Base-by-base conservation (phyloP, 2,888 invertebrate species). In the Thecocarcelia acutangulata region DNA sequence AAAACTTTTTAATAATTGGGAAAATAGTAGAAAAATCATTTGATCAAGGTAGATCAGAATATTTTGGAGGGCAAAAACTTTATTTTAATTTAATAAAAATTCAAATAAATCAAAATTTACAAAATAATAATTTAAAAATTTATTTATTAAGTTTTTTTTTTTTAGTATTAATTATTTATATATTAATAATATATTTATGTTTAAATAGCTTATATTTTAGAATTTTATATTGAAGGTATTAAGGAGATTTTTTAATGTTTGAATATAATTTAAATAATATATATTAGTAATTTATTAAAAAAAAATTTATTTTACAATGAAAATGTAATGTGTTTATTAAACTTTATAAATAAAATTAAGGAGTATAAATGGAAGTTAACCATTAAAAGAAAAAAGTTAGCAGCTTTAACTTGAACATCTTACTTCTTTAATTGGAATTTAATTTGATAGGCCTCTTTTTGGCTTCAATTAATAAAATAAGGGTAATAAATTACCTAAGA, bases 301-400 rank as follows among this genome's bases (percentile, higher is more conserved):
- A 84, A 66, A 87, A 92, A 92, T 33, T 93, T 91, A 91, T 92
- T 92, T 93, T 93, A 93, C 92, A 93, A 87, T 93, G 93, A 93
- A 93, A 93, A 92, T 93, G 92, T 93, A 93, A 93, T 87, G 93
- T 93, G 93, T 93, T 93, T 81, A 44, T 90, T 93, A 93, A 93
- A 93, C 92, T 93, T 93, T 84, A 86, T 86, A 86, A 85, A 85
- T 48, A 24, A 9, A 4, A n/a, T 28, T 28, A 17, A 85, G 85
- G 86, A 86, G 80, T 85, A 85, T 84, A 86, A 86, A 85, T 86
- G 84, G 84, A 86, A 80, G 85, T 86, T 85, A 86, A 85, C 84
- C 85, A 86, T 85, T 85, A 85, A 92, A 90, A 86, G 89, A 91
- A 90, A 91, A 91, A 93, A 93, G 93, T 94, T 93, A 93, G 93